Conservation (phyloP, 2,888 invertebrate genomes). For the Atethmia centrago region DNA sequence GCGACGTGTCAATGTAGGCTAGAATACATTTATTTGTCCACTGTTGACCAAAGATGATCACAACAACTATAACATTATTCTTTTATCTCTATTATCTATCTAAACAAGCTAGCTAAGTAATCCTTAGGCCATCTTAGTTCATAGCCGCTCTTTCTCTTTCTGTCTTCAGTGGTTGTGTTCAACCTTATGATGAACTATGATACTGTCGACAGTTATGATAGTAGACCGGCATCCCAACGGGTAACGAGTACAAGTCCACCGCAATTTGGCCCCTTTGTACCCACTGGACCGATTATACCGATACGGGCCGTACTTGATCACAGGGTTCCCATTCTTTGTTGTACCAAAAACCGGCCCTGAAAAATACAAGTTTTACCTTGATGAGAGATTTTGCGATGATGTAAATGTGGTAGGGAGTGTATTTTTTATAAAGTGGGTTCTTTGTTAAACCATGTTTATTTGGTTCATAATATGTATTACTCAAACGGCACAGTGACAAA, state of each 20-base stretch:
- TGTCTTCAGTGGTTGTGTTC: slow-evolving; percentile 34
- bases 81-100: background rate
- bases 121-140: too few relatives aligned
- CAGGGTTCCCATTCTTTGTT: slow-evolving; percentile 48
- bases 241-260: slow-evolving; percentile 62
- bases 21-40: background rate
- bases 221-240: slow-evolving; percentile 49
- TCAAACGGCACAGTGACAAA: background rate
- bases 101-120: background rate
- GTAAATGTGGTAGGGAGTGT: background rate
- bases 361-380: slow-evolving; percentile 19
- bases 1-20: background rate
- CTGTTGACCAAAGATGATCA: background rate
- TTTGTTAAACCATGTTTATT: background rate
- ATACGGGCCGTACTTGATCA: slow-evolving; percentile 44
- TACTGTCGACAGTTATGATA: slow-evolving; percentile 46
- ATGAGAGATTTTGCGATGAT: background rate
- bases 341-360: slow-evolving; percentile 50
- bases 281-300: slow-evolving; percentile 44
- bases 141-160: background rate
- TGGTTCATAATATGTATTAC: background rate
- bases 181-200: slow-evolving; percentile 20
- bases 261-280: slow-evolving; percentile 56
- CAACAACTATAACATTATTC: background rate
- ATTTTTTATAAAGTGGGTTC: background rate